Base-by-base conservation (phyloP, 2,797 vertebrate species). In the Ambastaia sidthimunki region DNA sequence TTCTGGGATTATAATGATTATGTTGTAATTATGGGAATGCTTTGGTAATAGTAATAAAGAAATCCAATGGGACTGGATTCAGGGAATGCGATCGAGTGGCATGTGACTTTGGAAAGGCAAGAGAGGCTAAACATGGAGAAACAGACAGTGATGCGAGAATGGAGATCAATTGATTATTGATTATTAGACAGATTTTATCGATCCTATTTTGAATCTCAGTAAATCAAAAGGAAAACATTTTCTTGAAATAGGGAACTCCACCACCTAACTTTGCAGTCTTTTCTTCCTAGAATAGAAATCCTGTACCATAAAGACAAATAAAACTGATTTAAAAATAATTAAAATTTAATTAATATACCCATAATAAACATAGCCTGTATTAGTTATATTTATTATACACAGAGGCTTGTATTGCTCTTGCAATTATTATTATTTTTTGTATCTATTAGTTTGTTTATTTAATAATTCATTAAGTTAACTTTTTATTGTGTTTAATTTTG, bases 1-100 rank as follows among this genome's bases (percentile, higher is more conserved):
- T 99, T 97, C 93, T 92, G 91, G 95, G 97, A 97, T 98, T 98
- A 99, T 97, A 97, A 98, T 98, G 96, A 98, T 96, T 96, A 96
- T 95, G 96, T 94, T 94, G 95, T 97, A 97, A 97, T 98, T 97
- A 97, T 96, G 95, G 94, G 92, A 92, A 94, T 92, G 93, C 94
- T 94, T 96, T 63, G 78, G 97, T 95, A 95, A 95, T 41, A 62
- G 72, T 68, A 78, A 81, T 62, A 70, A 48, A 11, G 95, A 94
- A 94, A 93, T 91, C 92, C 92, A 91, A 91, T 90, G 59, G 93
- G 92, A 93, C 90, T 92, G 94, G 93, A 95, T 95, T 93, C 93
- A 31, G 93, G 91, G 89, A 91, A 93, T 94, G 93, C 91, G 16
- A 28, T 28, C 28, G 28, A 90, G 90, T 92, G n/a, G 87, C 92